Base-by-base conservation (phyloP, 2,113 vertebrate species). In the Serinus canaria region DNA sequence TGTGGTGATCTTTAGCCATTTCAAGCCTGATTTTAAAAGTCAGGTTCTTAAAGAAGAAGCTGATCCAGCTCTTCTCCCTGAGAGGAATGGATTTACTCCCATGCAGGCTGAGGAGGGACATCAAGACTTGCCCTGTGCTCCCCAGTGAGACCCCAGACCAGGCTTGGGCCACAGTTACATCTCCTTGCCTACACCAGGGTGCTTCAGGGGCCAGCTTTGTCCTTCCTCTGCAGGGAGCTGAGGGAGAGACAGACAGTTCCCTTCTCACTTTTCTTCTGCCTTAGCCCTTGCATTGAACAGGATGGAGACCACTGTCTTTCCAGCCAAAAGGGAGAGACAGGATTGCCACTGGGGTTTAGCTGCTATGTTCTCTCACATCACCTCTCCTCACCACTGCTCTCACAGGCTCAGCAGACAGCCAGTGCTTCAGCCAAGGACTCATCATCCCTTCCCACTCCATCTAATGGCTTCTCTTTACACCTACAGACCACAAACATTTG, bases 401-500 rank as follows among this genome's bases (percentile, higher is more conserved):
- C 3, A 1, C 31, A 70, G 67, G 41, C 58, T 83, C 77, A 83
- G 58, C 41, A 85, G 31, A 70, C 53, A 87, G 58, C 20, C 85
- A 63, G 30, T 0, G 0, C 5, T 3, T 58, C 79, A 90, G 83
- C 56, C 73, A 80, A 74, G 52, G 89, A 92, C 16, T 78, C 59
- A 31, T 60, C 87, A 84, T 64, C 58, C 74, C 59, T 85, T 91
- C 70, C 89, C 70, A 89, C 49, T 31, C 10, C 33, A 85, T 83
- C 70, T 84, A 91, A 87, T 11, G 31, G 69, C 53, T 87, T 86
- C 52, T 76, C 64, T 77, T 92, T 76, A 91, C 93, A 94, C 92
- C 94, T 94, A 93, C 94, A 90, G 76, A 94, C 72, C 89, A 84
- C 69, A 94, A 90, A 94, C 74, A 89, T 93, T 95, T 89, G 80